Conservation (phyloP, 2,797 vertebrate species). For the Thalassophryne amazonica region DNA sequence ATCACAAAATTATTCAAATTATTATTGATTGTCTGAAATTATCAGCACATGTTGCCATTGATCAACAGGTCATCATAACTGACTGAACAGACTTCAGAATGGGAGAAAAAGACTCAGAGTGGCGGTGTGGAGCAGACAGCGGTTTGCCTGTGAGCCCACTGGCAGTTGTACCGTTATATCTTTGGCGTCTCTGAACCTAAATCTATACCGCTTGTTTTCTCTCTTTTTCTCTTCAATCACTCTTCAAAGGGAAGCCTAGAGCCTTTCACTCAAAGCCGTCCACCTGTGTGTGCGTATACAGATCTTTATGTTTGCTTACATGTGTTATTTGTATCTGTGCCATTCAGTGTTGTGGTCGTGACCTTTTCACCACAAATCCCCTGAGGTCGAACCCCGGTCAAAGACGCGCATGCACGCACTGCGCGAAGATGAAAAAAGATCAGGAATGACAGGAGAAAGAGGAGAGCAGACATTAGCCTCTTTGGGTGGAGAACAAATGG, state of each 20-base stretch:
- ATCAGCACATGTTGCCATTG: too few relatives aligned
- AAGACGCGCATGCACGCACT: conserved; percentile 18
- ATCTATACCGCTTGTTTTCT: conserved; percentile 65
- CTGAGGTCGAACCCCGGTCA: conserved; percentile 63
- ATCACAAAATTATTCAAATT: too few relatives aligned
- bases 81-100: conserved; percentile 10
- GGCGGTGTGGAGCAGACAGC: neutral
- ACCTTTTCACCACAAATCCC: conserved; percentile 59
- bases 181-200: conserved; percentile 68
- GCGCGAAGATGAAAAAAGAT: neutral
- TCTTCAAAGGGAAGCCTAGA: conserved; percentile 66
- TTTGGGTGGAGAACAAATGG: conserved; percentile 71
- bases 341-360: conserved; percentile 31
- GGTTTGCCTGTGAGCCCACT: conserved; percentile 46
- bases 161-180: conserved; percentile 67
- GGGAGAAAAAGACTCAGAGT: neutral
- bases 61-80: too few relatives aligned
- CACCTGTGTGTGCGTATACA: conserved; percentile 42
- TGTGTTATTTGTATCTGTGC: conserved; percentile 1
- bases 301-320: conserved; percentile 8
- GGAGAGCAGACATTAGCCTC: conserved; percentile 69
- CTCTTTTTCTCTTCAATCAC: conserved; percentile 60
- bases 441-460: conserved; percentile 38
- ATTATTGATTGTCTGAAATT: too few relatives aligned
- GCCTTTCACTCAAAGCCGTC: conserved; percentile 39